A percentile compares a stretch with the other conserved stretches of the same genome.
Conservation (phyloP, 1,140 invertebrate species). For the Ephestia elutella region DNA sequence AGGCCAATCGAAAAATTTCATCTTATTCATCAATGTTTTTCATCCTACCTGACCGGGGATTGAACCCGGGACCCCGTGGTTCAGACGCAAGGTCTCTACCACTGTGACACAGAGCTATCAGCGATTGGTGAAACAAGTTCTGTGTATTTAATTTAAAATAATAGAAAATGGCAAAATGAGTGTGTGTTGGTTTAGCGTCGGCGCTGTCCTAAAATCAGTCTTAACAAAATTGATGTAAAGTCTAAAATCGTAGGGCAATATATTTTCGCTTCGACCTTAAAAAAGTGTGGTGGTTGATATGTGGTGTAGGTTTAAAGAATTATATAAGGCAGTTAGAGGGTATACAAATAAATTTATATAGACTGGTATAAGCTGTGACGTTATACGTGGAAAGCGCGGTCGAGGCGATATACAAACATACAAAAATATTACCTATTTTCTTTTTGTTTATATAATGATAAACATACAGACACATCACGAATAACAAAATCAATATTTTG, state of each 20-base stretch:
- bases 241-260: neutral
- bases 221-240: neutral
- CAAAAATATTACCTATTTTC: neutral
- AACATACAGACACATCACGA: no score
- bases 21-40: no score
- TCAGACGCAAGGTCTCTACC: no score
- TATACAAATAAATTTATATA: constrained; percentile 11
- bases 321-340: constrained; percentile 10
- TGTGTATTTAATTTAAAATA: neutral
- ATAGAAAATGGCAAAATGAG: neutral
- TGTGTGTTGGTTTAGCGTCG: neutral
- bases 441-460: no score
- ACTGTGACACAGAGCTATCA: constrained; percentile 20
- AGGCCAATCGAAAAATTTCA: no score
- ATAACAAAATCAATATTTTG: neutral
- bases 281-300: neutral
- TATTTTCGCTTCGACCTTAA: neutral
- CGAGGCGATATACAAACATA: neutral
- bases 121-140: no score
- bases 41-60: no score
- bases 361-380: constrained; percentile 21
- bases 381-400: constrained; percentile 2
- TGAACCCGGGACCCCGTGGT: no score
- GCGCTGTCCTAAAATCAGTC: neutral
- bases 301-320: neutral